Conservation (phyloP, 2,797 vertebrate genomes). For the Prunella strophiata region DNA sequence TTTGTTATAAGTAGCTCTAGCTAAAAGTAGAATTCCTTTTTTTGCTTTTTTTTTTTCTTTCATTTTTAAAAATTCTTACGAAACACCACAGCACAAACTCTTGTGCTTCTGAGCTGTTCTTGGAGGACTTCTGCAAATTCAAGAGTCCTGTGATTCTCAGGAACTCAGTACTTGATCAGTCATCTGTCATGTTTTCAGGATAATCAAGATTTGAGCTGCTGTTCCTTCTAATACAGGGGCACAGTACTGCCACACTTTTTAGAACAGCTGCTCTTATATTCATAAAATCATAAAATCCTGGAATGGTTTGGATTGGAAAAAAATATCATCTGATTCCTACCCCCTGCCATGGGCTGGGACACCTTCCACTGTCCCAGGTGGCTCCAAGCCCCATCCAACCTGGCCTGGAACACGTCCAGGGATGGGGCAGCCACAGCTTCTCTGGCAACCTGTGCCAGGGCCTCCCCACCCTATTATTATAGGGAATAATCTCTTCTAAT, state of each 20-base stretch:
- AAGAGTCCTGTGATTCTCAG: not conserved
- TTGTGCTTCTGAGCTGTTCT: not conserved
- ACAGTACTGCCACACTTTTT: not conserved
- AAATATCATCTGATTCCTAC: not conserved
- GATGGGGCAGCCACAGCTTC: not conserved
- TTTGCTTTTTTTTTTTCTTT: not conserved
- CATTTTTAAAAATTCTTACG: not conserved
- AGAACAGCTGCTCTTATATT: not conserved
- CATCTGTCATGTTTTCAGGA: not conserved
- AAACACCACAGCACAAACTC: not conserved
- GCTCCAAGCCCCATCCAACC: rapidly evolving
- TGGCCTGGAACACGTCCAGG: not conserved
- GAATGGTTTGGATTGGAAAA: not conserved
- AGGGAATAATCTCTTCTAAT: not conserved
- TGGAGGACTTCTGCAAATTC: not conserved
- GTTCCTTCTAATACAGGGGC: not conserved
- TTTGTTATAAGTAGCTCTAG: constrained; percentile 19
- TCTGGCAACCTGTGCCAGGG: not conserved
- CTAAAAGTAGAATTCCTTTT: not conserved
- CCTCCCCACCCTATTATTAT: not conserved
- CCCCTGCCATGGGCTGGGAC: not conserved
- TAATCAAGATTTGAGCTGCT: not conserved
- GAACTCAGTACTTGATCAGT: not conserved
- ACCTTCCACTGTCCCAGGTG: not conserved
- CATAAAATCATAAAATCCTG: not conserved